phyloP scores from a whole-genome alignment of 2,113 vertebrate genomes.

The Tachysurus fulvidraco region DNA sequence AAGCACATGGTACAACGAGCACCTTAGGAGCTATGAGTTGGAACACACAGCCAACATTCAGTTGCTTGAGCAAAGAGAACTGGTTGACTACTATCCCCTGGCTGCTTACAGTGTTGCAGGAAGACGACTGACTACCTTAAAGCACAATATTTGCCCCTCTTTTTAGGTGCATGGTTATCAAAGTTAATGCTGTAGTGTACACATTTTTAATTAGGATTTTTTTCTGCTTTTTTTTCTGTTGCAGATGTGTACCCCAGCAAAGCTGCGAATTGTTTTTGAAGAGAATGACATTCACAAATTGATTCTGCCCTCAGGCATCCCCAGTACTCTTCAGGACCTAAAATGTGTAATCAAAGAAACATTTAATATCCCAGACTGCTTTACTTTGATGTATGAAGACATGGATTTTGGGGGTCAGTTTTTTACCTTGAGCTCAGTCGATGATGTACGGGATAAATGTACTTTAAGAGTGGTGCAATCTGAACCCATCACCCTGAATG shows the following conservation, averaged over 20 bases:
- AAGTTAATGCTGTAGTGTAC: background rate
- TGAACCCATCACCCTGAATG: slow-evolving; percentile 22
- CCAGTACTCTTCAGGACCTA: slow-evolving; percentile 31
- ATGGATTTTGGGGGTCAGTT: slow-evolving; percentile 43
- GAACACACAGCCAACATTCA: slow-evolving; percentile 38
- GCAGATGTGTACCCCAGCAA: slow-evolving; percentile 38
- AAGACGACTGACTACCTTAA: slow-evolving; percentile 40
- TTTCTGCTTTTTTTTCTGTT: slow-evolving; percentile 8
- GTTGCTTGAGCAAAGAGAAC: slow-evolving; percentile 35
- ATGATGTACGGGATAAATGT: slow-evolving; percentile 12
- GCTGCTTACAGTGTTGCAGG: slow-evolving; percentile 40
- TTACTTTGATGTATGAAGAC: slow-evolving; percentile 35
- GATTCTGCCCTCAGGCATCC: slow-evolving; percentile 43
- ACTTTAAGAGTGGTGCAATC: slow-evolving; percentile 22
- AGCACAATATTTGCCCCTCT: slow-evolving; percentile 38
- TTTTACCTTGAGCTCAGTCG: slow-evolving; percentile 26
- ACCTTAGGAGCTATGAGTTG: slow-evolving; percentile 46
- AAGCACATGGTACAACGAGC: slow-evolving; percentile 50
- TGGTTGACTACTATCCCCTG: slow-evolving; percentile 40
- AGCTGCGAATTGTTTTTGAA: slow-evolving; percentile 39
- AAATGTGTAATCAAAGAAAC: background rate
- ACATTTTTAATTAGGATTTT: background rate
- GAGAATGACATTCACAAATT: slow-evolving; percentile 36
- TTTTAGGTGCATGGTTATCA: slow-evolving; percentile 26
- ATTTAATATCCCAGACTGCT: slow-evolving; percentile 15